Evolutionary conservation across 2,888 invertebrate species (phyloP).

Genomic region (Osedax frankpressi): DNA sequence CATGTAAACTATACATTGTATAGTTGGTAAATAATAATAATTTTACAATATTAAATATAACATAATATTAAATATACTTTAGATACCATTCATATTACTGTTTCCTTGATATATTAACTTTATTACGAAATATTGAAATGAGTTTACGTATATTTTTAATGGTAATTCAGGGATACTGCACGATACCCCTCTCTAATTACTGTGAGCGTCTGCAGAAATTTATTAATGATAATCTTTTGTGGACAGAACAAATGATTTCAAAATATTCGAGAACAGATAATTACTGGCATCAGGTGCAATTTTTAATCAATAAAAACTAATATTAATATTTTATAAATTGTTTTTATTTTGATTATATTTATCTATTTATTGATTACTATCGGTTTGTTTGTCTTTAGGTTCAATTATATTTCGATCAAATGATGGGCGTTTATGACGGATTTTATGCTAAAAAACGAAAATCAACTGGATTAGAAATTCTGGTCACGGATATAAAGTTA

Average conservation of each 20-base stretch:
- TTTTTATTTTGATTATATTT: too few species aligned
- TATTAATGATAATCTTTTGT: slow-evolving; percentile 56
- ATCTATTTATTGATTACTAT: too few species aligned
- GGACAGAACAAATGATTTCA: slow-evolving; percentile 54
- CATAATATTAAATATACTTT: too few species aligned
- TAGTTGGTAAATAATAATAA: too few species aligned
- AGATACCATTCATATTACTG: too few species aligned
- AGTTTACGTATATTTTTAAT: too few species aligned
- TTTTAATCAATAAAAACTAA: neutral
- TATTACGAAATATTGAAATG: too few species aligned
- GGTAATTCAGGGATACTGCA: slow-evolving; percentile 53
- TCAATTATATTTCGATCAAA: slow-evolving; percentile 61
- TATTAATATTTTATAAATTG: too few species aligned
- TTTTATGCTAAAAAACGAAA: slow-evolving; percentile 46
- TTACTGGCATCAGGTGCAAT: slow-evolving; percentile 68
- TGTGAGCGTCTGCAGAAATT: slow-evolving; percentile 58
- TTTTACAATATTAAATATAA: too few species aligned
- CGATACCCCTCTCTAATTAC: slow-evolving; percentile 44
- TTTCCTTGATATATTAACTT: too few species aligned
- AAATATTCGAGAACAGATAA: slow-evolving; percentile 51
- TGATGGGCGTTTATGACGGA: slow-evolving; percentile 65
- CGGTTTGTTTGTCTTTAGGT: slow-evolving; percentile 43
- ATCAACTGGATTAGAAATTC: neutral
- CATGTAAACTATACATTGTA: too few species aligned
- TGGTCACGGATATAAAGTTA: slow-evolving; percentile 5